phyloP scores from a whole-genome alignment of 2,888 invertebrate species.

The Daptonema setosum region DNA sequence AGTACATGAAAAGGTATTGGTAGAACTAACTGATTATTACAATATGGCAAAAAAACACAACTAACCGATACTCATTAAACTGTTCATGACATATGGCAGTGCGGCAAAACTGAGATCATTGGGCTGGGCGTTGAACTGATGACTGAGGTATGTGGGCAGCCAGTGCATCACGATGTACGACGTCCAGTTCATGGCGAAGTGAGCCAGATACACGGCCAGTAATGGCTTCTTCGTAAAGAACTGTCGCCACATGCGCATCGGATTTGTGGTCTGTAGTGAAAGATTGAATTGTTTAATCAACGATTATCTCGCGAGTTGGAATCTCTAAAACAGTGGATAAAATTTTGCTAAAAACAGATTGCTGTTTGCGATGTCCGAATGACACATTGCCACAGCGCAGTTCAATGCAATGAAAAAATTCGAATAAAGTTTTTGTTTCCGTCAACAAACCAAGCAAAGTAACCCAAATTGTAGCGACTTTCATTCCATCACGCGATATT shows the following conservation, averaged over 20 bases:
- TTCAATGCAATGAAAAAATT: no score
- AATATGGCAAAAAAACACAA: no score
- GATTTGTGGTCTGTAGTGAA: neutral
- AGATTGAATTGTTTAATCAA: neutral
- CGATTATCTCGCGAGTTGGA: neutral
- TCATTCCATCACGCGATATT: no score
- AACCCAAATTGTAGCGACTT: no score
- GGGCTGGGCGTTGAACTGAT: conserved; percentile 42
- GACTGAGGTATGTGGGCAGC: conserved; percentile 48
- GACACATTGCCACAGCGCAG: no score
- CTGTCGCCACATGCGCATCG: conserved; percentile 37
- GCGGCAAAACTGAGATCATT: conserved; percentile 49
- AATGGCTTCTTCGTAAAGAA: conserved; percentile 46
- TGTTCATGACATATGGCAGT: conserved; percentile 50
- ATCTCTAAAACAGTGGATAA: no score
- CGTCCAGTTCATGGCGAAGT: conserved; percentile 58
- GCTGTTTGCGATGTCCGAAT: no score
- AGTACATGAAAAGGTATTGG: no score
- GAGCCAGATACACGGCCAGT: conserved; percentile 51
- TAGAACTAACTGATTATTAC: no score
- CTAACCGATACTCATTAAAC: conserved; percentile 42
- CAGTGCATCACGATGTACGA: conserved; percentile 58
- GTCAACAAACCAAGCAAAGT: no score
- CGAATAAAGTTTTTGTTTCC: no score
- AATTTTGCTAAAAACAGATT: no score